Evolutionary conservation across 2,888 invertebrate genomes (phyloP), one percentile per base, ranked within the genome.

Genomic region (Metacarcinus magister): DNA sequence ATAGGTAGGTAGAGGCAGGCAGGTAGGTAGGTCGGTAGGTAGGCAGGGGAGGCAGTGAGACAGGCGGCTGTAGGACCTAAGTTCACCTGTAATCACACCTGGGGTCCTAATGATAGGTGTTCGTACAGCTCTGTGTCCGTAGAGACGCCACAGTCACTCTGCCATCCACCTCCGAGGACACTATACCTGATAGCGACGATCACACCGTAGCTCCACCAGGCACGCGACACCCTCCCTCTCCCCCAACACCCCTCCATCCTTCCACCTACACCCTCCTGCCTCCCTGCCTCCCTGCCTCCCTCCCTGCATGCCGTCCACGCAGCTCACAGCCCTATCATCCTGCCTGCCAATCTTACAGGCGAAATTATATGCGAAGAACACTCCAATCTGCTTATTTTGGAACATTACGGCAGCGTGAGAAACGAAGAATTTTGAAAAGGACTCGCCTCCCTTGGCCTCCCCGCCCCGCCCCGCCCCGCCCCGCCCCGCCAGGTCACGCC

Each of bases 401-500:
- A 82, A 16, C 82, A 82, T 28, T 82, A 32, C 32, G 82, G 32
- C 32, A 32, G 82, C 28, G 82, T 28, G 82, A 32, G 82, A 82
- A 28, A 32, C 82, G 82, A 82, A 82, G 82, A 28, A 82, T 82
- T 82, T 7, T 32, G 82, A 82, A 54, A 60, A 92, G 8, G 28
- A 2, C 8, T 23, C 32, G 32, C 13, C 5, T 16, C 92, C 23
- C 46, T 28, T 39, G 16, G 19, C n/a, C 23, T 39, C 44, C 16
- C 43, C n/a, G 1, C 44, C 19, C 2, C 67, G 10, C 44, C 92
- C 48, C 48, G n/a, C 60, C 13, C 92, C 39, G 8, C 13, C 16
- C 48, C 93, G 13, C 93, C 28, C 48, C 10, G 44, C 39, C 54
- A 48, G 39, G 67, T 43, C 67, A 93, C 93, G 93, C 94, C 94